Base-by-base conservation (phyloP, 35 echinoderm and acorn worm genomes). In the Apostichopus parvimensis region DNA sequence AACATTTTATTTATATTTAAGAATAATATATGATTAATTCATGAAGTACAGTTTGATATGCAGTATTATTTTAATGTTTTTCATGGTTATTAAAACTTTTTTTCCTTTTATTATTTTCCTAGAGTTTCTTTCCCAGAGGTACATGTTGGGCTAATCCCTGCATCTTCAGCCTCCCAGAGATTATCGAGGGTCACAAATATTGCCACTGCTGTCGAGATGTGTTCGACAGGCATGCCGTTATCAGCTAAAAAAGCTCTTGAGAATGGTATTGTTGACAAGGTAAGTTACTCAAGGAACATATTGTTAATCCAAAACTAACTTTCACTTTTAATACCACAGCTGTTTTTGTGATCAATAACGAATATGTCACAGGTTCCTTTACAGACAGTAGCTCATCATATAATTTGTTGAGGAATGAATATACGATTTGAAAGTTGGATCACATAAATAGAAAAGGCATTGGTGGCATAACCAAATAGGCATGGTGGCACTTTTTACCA, bases 111-210 rank as follows among this genome's bases (percentile, higher is more conserved):
- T 22, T 5, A 75, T n/a, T 75, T 75, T 21, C 11, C 53, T 70
- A 98, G 96, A 14, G 86, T 95, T 91, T 92, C 92, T 62, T 95
- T 94, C 82, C 96, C 96, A 17, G 96, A 98, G 25, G 96, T 98
- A 4, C 61, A 88, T 17, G 28, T 98, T 23, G 96, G 96, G 15
- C 90, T 98, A 23, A 54, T 98, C 8, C 96, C 96, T 10, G 96
- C 77, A 15, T 94, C 92, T 12, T 93, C 96, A 65, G 96, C 94
- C 10, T 95, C 96, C 5, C 96, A 98, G 82, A 76, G 94, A 78
- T 59, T 95, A 17, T 94, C 96, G 25, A 79, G 96, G 52, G 94
- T 98, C 0, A 94, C 94, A n/a, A 73, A 88, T 34, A 58, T 95
- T 15, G 77, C 81, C 0, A 91, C 90, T 86, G 94, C 96, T 58